A percentile compares a stretch with the other conserved stretches of the same genome.
Conservation (phyloP, 1,140 invertebrate genomes). For the Eupristina koningsbergeri region DNA sequence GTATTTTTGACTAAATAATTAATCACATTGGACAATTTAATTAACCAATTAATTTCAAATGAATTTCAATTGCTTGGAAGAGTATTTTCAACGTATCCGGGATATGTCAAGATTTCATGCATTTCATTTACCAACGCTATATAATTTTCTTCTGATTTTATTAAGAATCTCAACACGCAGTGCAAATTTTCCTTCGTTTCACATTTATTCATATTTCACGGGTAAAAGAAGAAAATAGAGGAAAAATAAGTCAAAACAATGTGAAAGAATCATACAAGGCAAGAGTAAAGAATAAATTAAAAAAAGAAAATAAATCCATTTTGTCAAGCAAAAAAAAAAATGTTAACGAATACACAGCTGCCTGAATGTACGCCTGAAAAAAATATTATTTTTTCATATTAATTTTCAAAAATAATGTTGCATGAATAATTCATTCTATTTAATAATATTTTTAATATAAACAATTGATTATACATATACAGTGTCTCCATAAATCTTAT, state of each 20-base stretch:
- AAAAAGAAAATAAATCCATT: not conserved
- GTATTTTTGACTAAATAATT: not conserved
- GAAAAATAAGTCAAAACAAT: no score
- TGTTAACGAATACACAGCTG: not conserved
- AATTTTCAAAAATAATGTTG: not conserved
- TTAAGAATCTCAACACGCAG: not conserved
- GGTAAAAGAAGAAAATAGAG: not conserved
- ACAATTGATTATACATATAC: slow-evolving; percentile 6
- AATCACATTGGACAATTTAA: slow-evolving; percentile 6
- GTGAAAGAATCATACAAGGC: not conserved
- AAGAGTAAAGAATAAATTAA: not conserved
- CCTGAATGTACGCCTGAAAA: not conserved
- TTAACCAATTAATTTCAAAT: slow-evolving; percentile 16
- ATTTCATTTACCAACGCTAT: not conserved
- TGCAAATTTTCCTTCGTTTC: not conserved
- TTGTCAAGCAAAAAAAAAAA: not conserved
- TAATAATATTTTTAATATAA: not conserved
- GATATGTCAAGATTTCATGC: slow-evolving; percentile 5
- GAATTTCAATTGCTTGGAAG: slow-evolving; percentile 10
- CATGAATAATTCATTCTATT: not conserved
- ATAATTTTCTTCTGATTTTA: not conserved
- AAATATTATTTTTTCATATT: not conserved
- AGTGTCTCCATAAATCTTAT: not conserved
- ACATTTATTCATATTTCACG: not conserved
- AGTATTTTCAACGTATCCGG: not conserved